Evolutionary conservation across 2,888 invertebrate species (phyloP), one percentile per base, ranked within the genome.

Genomic region (Anticlea derivata): DNA sequence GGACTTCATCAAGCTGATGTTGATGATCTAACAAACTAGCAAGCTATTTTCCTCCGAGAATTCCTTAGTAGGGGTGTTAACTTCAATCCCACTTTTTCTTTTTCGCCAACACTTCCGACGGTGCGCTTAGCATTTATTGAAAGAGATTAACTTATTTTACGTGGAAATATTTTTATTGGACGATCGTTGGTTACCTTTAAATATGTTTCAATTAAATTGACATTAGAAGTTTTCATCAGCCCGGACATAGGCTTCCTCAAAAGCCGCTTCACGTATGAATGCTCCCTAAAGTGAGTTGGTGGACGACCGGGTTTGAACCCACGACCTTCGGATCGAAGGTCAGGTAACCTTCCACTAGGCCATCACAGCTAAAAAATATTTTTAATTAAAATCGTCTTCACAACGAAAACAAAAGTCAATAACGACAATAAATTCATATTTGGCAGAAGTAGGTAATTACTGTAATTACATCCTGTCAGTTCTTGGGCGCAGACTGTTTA

Each of bases 401-500:
- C 22, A 34, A 8, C 20, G 27, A 34, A 26, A 34, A 40, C 13
- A 49, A 35, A 35, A 41, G 29, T 41, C 22, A 40, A 38, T 31
- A 46, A 10, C 10, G 11, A 44, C 22, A 40, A 39, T 34, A 26
- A 44, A 34, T 2, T 35, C 23, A 10, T 46, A 38, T 46, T 46
- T 26, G 45, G 30, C 38, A 50, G 37, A 41, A 48, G 44, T 45
- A 46, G 31, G 30, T 44, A 46, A 52, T 43, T 12, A 35, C 10
- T 43, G 55, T 60, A 63, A 68, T 58, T 58, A 62, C 58, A 47
- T 40, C 60, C 60, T 58, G 55, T 60, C 58, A 59, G 50, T 60
- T 64, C 59, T 56, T 54, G 60, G 57, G 61, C 66, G 17, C 34
- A 17, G 17, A 13, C 58, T 64, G 65, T 73, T 76, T 71, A 66